Conservation (phyloP, 2,888 invertebrate species). For the Ichneumoninae sp. region DNA sequence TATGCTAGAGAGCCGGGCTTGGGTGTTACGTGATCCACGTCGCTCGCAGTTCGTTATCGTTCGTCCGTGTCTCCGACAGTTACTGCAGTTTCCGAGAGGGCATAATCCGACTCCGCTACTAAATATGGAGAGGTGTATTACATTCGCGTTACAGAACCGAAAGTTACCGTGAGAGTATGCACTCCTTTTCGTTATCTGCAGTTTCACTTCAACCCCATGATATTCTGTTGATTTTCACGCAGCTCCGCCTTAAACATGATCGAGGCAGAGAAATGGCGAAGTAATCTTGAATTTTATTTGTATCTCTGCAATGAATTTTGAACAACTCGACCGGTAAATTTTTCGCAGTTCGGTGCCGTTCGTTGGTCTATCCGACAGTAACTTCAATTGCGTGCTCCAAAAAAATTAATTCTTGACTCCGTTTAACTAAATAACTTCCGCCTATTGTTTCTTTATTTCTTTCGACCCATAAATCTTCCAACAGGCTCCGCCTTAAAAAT, state of each 20-base stretch:
- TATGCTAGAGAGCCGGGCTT: slow-evolving; percentile 34
- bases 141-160: neutral
- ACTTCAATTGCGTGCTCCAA: slow-evolving; percentile 28
- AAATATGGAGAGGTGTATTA: neutral
- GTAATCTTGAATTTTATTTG: no score
- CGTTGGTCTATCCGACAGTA: slow-evolving; percentile 60
- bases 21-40: slow-evolving; percentile 64
- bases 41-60: slow-evolving; percentile 58
- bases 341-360: slow-evolving; percentile 53
- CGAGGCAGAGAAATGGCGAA: neutral
- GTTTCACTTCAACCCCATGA: neutral
- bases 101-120: slow-evolving; percentile 28
- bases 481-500: no score
- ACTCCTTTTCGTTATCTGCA: neutral
- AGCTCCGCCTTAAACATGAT: neutral
- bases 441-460: no score
- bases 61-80: slow-evolving; percentile 62
- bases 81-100: slow-evolving; percentile 59
- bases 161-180: neutral
- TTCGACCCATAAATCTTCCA: no score
- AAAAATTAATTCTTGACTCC: no score
- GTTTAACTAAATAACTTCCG: no score
- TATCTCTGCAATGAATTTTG: neutral
- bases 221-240: neutral
- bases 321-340: no score